These are phyloP conservation scores for Malaclemys terrapin DNA, from an alignment of 2,113 vertebrate genomes.

Conservation along the genomic window DNA sequence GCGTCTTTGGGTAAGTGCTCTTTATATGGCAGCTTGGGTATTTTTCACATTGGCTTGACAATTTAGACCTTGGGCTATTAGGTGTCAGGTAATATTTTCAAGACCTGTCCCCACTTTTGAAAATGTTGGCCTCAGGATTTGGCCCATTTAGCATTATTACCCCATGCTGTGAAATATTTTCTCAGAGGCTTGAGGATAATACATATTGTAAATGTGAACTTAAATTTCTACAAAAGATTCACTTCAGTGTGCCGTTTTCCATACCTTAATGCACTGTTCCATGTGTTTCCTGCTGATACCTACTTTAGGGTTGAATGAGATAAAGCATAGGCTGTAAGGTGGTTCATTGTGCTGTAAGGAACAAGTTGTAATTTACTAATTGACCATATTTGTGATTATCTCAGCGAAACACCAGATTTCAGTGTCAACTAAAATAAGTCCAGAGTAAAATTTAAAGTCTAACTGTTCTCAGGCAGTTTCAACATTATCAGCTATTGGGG, in stretches of 20 bases:
- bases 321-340: not conserved
- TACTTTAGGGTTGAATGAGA: no score
- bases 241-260: no score
- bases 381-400: not conserved
- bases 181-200: no score
- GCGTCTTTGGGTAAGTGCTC: not conserved
- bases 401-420: not conserved
- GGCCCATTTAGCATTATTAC: not conserved
- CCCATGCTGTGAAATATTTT: not conserved
- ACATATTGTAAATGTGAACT: no score
- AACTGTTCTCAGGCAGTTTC: not conserved
- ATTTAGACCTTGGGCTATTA: fast-evolving
- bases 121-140: not conserved
- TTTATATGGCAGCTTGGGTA: not conserved
- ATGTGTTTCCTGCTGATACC: no score
- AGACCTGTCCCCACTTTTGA: not conserved
- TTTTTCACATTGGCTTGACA: not conserved
- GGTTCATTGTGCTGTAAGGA: not conserved
- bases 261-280: no score
- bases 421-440: not conserved
- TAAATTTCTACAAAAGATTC: no score
- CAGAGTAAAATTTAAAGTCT: not conserved
- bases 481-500: not conserved
- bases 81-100: not conserved
- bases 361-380: not conserved